A percentile compares a stretch with the other conserved stretches of the same genome.
phyloP scores from a whole-genome alignment of 2,113 vertebrate genomes.

The mouse (Mus musculus) region DNA sequence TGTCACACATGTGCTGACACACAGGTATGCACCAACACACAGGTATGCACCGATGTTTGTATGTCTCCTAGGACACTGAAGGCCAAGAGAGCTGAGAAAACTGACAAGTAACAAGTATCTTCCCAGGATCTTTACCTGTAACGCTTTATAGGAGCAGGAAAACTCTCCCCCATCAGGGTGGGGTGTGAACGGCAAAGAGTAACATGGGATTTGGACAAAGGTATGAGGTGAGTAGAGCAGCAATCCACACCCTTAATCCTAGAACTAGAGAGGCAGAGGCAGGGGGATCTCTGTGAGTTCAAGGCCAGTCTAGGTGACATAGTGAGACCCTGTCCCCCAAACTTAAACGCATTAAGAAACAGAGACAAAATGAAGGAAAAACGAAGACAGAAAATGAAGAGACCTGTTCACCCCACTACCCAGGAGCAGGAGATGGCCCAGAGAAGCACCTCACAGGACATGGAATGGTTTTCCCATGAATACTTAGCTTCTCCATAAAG shows the following conservation, averaged over 20 bases:
- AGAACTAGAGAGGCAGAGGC: not conserved
- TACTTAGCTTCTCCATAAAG: not conserved
- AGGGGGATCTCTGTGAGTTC: not conserved
- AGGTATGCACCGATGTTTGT: not conserved
- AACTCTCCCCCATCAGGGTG: not conserved
- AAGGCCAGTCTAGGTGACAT: not conserved
- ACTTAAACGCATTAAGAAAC: not conserved
- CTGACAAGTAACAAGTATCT: not conserved
- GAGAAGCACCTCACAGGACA: not conserved
- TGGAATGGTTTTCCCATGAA: conserved; percentile 13
- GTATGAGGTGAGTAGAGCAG: not conserved
- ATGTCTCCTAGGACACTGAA: not conserved
- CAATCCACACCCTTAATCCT: not conserved
- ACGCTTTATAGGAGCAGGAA: conserved; percentile 15
- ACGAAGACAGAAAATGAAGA: not conserved
- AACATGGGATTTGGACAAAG: not conserved
- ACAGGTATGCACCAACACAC: not conserved
- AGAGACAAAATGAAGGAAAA: not conserved
- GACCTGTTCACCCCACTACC: not conserved
- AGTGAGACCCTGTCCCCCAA: not conserved
- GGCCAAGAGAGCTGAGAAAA: not conserved
- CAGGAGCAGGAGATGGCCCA: not conserved
- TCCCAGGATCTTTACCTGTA: conserved; percentile 6
- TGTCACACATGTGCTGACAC: fast-evolving
- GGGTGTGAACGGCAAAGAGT: not conserved